A percentile compares a stretch with the other conserved stretches of the same genome.
These are phyloP conservation scores for Quadroppia sp. DNA, from an alignment of 2,888 invertebrate species.

Conservation along the genomic window DNA sequence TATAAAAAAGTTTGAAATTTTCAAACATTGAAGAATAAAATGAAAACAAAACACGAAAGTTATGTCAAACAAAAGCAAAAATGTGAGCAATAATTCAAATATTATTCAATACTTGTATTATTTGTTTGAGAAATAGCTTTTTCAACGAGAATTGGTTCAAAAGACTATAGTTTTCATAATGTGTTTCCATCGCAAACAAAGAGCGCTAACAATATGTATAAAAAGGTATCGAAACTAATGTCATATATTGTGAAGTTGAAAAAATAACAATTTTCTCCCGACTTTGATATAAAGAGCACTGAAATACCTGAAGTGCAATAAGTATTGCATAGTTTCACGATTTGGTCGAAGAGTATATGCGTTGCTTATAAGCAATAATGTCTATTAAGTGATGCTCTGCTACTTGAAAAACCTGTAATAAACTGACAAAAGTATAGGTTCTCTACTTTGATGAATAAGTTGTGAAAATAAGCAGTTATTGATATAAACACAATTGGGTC, in stretches of 20 bases:
- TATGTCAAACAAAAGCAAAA: neutral
- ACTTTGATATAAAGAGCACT: neutral
- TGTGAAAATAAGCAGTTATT: constrained; percentile 33
- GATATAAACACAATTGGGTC: constrained; percentile 27
- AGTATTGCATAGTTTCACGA: constrained; percentile 35
- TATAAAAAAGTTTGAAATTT: no score
- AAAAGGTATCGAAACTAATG: neutral
- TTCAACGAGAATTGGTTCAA: neutral
- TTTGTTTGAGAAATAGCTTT: neutral
- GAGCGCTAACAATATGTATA: neutral
- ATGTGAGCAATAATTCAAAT: constrained; percentile 6
- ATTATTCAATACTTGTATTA: neutral
- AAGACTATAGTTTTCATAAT: constrained; percentile 4
- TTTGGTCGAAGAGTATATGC: constrained; percentile 7
- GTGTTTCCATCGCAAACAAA: neutral
- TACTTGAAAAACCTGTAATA: constrained; percentile 34
- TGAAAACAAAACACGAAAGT: neutral
- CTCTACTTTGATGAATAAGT: constrained; percentile 1
- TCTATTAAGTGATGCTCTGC: constrained; percentile 36
- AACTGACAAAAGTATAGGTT: constrained; percentile 32
- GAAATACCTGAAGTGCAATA: constrained; percentile 17
- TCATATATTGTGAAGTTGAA: neutral
- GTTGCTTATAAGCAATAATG: constrained; percentile 29
- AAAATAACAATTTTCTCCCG: neutral
- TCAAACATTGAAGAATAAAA: neutral